Percentiles rank a stretch among this genome's conserved stretches.
phyloP scores from a whole-genome alignment of 37 sponge, comb jelly and placozoan species.

The Cliona cf. orientalis region DNA sequence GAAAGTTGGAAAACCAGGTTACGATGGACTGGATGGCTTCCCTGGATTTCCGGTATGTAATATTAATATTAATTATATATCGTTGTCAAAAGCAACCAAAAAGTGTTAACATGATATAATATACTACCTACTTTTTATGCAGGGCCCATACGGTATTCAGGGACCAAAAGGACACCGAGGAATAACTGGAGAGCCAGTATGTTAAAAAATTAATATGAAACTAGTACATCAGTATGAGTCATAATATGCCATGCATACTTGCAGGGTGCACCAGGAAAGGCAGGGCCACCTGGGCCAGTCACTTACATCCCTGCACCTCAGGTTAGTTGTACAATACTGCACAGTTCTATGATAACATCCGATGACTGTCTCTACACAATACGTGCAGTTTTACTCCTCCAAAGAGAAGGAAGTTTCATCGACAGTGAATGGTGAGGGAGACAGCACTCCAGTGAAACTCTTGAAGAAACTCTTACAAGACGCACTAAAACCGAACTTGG shows the following conservation, averaged over 20 bases:
- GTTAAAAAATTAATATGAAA: too few relatives aligned
- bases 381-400: neutral
- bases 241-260: too few relatives aligned
- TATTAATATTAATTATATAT: neutral
- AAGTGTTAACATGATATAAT: too few relatives aligned
- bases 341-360: neutral
- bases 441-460: too few relatives aligned
- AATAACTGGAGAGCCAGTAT: too few relatives aligned
- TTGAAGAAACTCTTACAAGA: too few relatives aligned
- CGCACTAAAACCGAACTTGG: too few relatives aligned
- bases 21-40: conserved; percentile 32
- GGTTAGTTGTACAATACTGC: conserved; percentile 8
- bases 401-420: too few relatives aligned
- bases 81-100: too few relatives aligned
- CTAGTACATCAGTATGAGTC: too few relatives aligned
- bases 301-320: too few relatives aligned
- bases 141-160: neutral
- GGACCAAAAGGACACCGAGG: neutral
- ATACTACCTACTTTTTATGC: neutral
- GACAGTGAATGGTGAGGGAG: too few relatives aligned
- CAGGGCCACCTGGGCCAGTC: conserved; percentile 35
- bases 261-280: neutral
- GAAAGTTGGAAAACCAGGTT: conserved; percentile 12
- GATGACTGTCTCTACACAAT: neutral
- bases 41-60: conserved; percentile 24